A percentile compares a stretch with the other conserved stretches of the same genome.
Conservation (phyloP, 2,888 invertebrate genomes). For the Lamellibrachia satsuma region DNA sequence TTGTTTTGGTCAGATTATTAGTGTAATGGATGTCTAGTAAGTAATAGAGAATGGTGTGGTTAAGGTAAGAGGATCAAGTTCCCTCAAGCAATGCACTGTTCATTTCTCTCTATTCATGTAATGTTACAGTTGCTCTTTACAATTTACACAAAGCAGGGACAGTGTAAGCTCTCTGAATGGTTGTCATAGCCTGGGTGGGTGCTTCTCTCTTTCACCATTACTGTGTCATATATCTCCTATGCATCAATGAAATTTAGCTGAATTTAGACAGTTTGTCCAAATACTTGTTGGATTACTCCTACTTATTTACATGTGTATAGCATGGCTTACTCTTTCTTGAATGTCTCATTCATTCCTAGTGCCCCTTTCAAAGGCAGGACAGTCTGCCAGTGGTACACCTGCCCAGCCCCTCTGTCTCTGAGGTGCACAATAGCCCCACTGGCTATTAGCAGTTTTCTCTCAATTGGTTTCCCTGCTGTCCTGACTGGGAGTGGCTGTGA, state of each 20-base stretch:
- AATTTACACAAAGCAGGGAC: background rate
- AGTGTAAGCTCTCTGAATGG: background rate
- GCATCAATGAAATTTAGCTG: background rate
- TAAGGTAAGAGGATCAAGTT: background rate
- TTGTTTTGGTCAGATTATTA: background rate
- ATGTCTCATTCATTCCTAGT: background rate
- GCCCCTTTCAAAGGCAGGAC: background rate
- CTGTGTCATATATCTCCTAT: background rate
- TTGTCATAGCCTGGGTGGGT: too few relatives aligned
- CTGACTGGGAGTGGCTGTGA: background rate
- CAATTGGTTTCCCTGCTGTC: constrained; percentile 6
- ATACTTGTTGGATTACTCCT: background rate
- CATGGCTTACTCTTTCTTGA: background rate
- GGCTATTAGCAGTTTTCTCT: background rate
- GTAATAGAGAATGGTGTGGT: background rate
- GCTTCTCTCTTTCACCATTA: background rate
- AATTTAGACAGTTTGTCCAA: background rate
- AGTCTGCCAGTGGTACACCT: background rate
- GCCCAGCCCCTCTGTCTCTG: background rate
- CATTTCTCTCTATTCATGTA: background rate
- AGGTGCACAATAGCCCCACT: background rate
- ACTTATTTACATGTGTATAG: background rate
- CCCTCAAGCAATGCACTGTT: background rate
- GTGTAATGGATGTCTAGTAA: background rate
- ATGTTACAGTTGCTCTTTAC: background rate